Percentiles rank a stretch among this genome's conserved stretches.
Conservation (phyloP, 2,888 invertebrate genomes). For the Andrena praecox region DNA sequence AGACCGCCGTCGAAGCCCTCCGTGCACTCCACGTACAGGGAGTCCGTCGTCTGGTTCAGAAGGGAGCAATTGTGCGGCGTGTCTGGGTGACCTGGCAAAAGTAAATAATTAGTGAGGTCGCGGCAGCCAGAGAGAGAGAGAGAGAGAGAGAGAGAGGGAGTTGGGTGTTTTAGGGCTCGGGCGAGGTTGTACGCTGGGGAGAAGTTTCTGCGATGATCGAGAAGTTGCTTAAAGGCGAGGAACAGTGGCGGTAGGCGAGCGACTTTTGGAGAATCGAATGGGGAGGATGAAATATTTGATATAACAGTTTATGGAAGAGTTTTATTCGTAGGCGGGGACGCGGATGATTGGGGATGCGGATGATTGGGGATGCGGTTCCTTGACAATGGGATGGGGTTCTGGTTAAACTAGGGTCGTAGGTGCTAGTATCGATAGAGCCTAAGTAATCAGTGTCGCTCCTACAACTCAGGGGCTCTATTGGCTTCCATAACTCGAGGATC, state of each 20-base stretch:
- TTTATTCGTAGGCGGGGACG: too few species aligned
- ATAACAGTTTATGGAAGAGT: too few species aligned
- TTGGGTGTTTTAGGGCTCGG: neutral
- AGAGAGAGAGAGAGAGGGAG: neutral
- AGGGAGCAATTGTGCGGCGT: conserved; percentile 90
- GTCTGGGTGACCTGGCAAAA: conserved; percentile 89
- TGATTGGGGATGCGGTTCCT: neutral
- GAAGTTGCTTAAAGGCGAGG: neutral
- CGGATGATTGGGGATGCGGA: neutral
- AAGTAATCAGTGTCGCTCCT: neutral
- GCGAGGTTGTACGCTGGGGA: neutral
- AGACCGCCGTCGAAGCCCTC: conserved; percentile 93
- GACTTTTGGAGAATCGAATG: too few species aligned
- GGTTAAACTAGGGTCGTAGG: neutral
- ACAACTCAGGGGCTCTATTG: neutral
- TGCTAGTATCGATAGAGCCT: conserved; percentile 1
- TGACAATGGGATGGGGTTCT: neutral
- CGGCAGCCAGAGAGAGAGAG: neutral
- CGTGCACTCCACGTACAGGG: conserved; percentile 90
- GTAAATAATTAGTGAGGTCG: conserved; percentile 24
- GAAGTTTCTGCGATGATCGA: too few species aligned
- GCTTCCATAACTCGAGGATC: neutral
- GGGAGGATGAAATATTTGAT: too few species aligned
- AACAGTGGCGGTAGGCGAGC: neutral
- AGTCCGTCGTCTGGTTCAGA: conserved; percentile 90